Percentiles rank a stretch among this genome's conserved stretches.
Evolutionary conservation across 92 coral and sea anemone genomes (phyloP).

Genomic region (Parazoanthus darwini): DNA sequence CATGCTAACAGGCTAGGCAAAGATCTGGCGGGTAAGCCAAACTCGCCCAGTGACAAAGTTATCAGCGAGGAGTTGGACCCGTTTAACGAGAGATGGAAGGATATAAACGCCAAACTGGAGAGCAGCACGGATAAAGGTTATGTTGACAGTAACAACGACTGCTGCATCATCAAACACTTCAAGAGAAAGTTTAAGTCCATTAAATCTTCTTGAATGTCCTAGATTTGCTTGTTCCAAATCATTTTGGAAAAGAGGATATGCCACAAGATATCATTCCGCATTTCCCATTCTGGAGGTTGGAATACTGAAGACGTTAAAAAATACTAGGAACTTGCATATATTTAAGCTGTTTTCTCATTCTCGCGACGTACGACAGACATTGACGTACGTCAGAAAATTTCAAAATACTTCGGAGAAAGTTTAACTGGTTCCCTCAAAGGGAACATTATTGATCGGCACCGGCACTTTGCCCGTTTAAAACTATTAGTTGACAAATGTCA

Average conservation of each 20-base stretch:
- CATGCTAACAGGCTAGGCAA: constrained; percentile 64
- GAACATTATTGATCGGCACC: no score
- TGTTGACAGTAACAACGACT: constrained; percentile 56
- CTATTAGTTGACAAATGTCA: no score
- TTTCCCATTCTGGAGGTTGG: background rate
- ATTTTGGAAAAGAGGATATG: background rate
- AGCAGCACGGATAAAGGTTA: constrained; percentile 84
- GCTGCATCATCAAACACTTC: constrained; percentile 70
- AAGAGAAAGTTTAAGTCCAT: constrained; percentile 74
- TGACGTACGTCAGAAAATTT: no score
- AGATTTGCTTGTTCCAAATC: background rate
- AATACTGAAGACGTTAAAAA: background rate
- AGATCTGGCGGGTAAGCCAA: constrained; percentile 65
- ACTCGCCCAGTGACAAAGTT: constrained; percentile 63
- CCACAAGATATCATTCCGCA: background rate
- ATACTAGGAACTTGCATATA: no score
- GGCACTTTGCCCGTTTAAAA: no score
- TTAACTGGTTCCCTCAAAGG: no score
- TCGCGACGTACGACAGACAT: no score
- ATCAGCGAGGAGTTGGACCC: constrained; percentile 67
- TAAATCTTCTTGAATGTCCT: background rate
- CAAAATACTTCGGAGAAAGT: no score
- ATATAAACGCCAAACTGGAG: constrained; percentile 69
- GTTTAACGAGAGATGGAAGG: constrained; percentile 79
- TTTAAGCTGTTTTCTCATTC: no score